Conservation (phyloP, 2,797 vertebrate species). For the Prionace glauca region DNA sequence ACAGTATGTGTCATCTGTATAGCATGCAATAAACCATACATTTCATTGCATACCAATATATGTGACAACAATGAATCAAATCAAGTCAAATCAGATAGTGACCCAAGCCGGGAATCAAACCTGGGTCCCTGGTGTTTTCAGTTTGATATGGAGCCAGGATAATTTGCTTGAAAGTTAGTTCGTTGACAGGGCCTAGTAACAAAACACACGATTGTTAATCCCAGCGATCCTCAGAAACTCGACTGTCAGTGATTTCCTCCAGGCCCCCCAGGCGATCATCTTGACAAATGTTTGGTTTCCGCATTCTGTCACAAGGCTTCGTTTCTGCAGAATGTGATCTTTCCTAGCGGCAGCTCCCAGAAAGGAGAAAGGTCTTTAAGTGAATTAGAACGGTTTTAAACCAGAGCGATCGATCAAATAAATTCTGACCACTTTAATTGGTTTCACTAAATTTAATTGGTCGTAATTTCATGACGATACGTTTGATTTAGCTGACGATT, state of each 20-base stretch:
- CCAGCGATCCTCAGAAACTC: not conserved
- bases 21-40: too few relatives aligned
- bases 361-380: conserved; percentile 44
- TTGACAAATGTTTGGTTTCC: not conserved
- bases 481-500: conserved; percentile 43
- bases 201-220: not conserved
- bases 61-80: too few relatives aligned
- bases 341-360: conserved; percentile 43
- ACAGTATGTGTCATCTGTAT: too few relatives aligned
- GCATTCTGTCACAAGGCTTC: not conserved
- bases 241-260: not conserved
- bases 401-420: conserved; percentile 46
- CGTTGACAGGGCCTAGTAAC: not conserved
- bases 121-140: too few relatives aligned
- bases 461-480: conserved; percentile 45
- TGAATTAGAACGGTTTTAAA: conserved; percentile 51
- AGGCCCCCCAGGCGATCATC: too few relatives aligned
- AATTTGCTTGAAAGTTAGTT: not conserved
- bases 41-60: too few relatives aligned
- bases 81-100: too few relatives aligned
- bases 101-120: too few relatives aligned
- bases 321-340: conserved; percentile 40
- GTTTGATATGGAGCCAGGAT: too few relatives aligned
- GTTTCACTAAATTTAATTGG: conserved; percentile 48
- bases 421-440: conserved; percentile 48